Evolutionary conservation across 2,113 vertebrate species (phyloP).

Genomic region (Urocynchramus pylzowi): DNA sequence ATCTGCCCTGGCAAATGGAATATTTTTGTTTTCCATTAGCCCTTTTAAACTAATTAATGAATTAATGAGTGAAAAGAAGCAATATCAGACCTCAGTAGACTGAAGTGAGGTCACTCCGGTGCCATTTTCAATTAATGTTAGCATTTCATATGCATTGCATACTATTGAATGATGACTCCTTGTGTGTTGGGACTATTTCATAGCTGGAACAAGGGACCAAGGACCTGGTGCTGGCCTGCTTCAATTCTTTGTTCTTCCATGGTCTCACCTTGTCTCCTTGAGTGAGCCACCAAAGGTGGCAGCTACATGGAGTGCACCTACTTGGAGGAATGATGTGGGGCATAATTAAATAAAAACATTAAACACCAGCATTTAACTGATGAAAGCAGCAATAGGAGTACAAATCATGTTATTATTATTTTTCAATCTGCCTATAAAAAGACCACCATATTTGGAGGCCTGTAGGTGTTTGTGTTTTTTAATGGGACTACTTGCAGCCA

Average conservation of each 20-base stretch:
- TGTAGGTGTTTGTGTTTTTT: not conserved
- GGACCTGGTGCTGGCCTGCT: not conserved
- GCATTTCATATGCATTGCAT: conserved; percentile 35
- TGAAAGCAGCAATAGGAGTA: conserved; percentile 22
- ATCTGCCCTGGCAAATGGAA: conserved; percentile 47
- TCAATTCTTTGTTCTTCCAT: conserved; percentile 4
- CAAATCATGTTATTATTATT: conserved; percentile 21
- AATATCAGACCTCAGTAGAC: conserved; percentile 57
- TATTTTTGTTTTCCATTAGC: conserved; percentile 68
- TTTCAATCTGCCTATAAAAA: conserved; percentile 8
- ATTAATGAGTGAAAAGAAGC: conserved; percentile 56
- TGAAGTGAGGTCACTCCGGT: conserved; percentile 24
- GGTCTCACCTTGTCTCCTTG: not conserved
- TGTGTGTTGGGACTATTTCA: not conserved
- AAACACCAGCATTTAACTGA: not conserved
- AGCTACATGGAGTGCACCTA: not conserved
- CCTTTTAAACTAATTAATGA: conserved; percentile 66
- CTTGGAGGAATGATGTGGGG: not conserved
- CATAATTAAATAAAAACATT: conserved; percentile 25
- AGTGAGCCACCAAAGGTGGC: not conserved
- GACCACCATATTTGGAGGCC: not conserved
- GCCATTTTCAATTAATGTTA: conserved; percentile 58
- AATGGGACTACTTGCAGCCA: not conserved
- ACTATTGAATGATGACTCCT: conserved; percentile 31
- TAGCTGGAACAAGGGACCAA: not conserved